Evolutionary conservation across 2,797 vertebrate genomes (phyloP).

Genomic region (Pelodytes ibericus): DNA sequence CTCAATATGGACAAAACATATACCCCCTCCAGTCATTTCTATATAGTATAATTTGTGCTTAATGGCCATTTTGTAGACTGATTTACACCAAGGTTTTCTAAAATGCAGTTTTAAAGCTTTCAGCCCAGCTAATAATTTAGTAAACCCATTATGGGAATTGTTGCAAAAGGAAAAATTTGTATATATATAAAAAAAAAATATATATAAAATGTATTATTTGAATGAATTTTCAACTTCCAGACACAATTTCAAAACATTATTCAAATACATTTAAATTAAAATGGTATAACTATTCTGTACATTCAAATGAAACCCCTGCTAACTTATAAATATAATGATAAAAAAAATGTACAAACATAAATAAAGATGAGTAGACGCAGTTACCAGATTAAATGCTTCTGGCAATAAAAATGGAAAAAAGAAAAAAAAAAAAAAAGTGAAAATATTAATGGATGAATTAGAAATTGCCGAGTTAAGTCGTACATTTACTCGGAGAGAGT

Average conservation of each 20-base stretch:
- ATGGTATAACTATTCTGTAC: conserved; percentile 55
- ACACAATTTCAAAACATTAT: not conserved
- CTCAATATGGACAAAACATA: too few relatives aligned
- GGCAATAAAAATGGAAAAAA: conserved; percentile 65
- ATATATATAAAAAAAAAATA: too few relatives aligned
- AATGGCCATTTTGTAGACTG: too few relatives aligned
- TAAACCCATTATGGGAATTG: too few relatives aligned
- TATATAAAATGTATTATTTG: too few relatives aligned
- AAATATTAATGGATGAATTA: conserved; percentile 57
- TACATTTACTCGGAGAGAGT: conserved; percentile 76
- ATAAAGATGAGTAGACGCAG: conserved; percentile 68
- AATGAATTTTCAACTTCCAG: too few relatives aligned
- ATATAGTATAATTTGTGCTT: too few relatives aligned
- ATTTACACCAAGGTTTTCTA: too few relatives aligned
- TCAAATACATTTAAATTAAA: not conserved
- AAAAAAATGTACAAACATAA: conserved; percentile 53
- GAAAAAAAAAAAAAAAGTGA: not conserved
- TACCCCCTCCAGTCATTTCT: too few relatives aligned
- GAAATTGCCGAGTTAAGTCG: conserved; percentile 71
- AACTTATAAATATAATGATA: conserved; percentile 61
- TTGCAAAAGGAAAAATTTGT: too few relatives aligned
- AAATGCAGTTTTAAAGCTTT: too few relatives aligned
- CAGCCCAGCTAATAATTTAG: too few relatives aligned
- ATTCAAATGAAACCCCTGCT: conserved; percentile 68
- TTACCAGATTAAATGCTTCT: conserved; percentile 56